phyloP scores from a whole-genome alignment of 1,140 invertebrate species.

The Penaeus vannamei region DNA sequence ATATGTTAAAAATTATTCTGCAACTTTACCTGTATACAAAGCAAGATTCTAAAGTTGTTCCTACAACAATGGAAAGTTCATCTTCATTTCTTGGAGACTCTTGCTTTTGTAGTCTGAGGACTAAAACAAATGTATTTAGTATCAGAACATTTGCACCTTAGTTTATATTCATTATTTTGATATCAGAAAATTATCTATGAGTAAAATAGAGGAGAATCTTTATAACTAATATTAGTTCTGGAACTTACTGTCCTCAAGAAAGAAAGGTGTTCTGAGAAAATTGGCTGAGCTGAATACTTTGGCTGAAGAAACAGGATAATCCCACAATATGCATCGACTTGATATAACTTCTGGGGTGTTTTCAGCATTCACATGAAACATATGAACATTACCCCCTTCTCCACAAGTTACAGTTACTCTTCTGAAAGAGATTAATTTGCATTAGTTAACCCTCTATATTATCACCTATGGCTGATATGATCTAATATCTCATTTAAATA shows the following conservation, averaged over 20 bases:
- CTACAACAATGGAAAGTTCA: conserved; percentile 16
- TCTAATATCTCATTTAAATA: no score
- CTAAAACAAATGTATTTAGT: neutral
- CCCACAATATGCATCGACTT: conserved; percentile 35
- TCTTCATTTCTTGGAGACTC: neutral
- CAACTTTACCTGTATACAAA: conserved; percentile 45
- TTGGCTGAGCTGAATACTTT: conserved; percentile 24
- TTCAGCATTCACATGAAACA: conserved; percentile 43
- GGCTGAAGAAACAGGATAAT: conserved; percentile 48
- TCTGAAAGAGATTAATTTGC: conserved; percentile 10
- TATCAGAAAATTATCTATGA: no score
- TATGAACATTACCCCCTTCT: conserved; percentile 40
- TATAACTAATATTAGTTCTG: neutral
- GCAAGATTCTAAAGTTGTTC: conserved; percentile 33
- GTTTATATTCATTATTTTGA: no score
- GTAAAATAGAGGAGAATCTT: no score
- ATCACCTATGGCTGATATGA: no score
- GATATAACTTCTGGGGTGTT: conserved; percentile 16
- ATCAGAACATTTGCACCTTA: neutral
- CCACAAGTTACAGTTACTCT: conserved; percentile 35
- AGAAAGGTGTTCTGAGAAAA: neutral
- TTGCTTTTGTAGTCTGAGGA: neutral
- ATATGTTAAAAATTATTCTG: neutral
- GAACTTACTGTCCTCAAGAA: conserved; percentile 17
- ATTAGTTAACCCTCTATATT: no score